A percentile compares a stretch with the other conserved stretches of the same genome.
Conservation (phyloP, 2,113 vertebrate species). For the Rhabdornis inornatus region DNA sequence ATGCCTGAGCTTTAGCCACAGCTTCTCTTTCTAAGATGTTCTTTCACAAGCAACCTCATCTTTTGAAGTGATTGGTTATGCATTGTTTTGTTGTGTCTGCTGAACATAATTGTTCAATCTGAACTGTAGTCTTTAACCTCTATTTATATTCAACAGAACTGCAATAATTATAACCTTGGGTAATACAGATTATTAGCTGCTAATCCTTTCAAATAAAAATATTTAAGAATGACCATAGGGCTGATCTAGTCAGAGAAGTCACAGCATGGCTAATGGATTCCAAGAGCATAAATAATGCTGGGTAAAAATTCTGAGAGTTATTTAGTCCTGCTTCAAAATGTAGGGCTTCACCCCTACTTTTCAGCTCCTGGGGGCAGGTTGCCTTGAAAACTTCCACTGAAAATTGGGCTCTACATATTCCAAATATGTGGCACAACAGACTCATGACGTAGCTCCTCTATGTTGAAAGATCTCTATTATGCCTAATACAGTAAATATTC, state of each 20-base stretch:
- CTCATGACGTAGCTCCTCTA: fast-evolving
- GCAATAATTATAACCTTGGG: background rate
- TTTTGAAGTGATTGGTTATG: background rate
- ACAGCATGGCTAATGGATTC: background rate
- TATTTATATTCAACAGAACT: background rate
- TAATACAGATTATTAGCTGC: background rate
- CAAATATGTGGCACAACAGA: background rate
- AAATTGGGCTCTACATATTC: background rate
- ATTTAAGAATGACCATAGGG: background rate
- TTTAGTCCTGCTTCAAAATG: background rate
- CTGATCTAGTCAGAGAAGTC: background rate
- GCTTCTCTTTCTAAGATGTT: background rate
- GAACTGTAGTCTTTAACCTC: background rate
- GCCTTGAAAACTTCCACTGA: background rate
- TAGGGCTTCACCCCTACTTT: background rate
- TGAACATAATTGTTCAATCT: background rate
- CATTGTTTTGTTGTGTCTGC: background rate
- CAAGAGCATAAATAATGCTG: background rate
- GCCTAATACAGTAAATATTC: background rate
- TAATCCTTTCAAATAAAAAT: background rate
- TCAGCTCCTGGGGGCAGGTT: background rate
- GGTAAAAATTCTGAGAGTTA: background rate
- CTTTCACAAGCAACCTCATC: background rate
- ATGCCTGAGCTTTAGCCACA: background rate
- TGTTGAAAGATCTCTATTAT: background rate